A percentile compares a stretch with the other conserved stretches of the same genome.
These are phyloP conservation scores for Tolypeutes matacus DNA, from an alignment of 2,797 vertebrate genomes.

Conservation along the genomic window DNA sequence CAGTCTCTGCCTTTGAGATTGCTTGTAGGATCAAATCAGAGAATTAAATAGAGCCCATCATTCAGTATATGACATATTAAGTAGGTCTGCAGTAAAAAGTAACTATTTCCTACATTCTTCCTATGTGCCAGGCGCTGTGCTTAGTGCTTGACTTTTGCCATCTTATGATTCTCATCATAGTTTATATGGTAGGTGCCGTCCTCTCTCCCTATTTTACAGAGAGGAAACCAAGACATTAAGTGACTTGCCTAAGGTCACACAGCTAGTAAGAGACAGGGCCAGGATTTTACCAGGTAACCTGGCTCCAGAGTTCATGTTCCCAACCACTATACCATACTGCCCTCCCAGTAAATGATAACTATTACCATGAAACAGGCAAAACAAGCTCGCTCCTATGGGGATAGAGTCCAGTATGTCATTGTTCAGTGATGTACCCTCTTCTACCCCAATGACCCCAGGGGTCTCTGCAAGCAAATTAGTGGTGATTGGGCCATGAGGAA, in stretches of 20 bases:
- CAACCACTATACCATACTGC: background rate
- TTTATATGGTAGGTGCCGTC: background rate
- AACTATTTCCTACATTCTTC: background rate
- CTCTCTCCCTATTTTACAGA: background rate
- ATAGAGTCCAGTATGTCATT: background rate
- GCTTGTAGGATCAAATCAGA: constrained; percentile 7
- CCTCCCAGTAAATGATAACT: background rate
- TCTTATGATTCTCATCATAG: background rate
- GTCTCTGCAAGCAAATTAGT: background rate
- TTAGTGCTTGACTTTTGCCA: background rate
- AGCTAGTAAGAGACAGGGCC: background rate
- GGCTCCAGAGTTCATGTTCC: background rate
- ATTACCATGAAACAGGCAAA: background rate
- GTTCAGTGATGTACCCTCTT: background rate
- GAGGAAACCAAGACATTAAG: background rate
- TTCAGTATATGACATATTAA: background rate
- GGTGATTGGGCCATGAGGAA: background rate
- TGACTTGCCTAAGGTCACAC: background rate
- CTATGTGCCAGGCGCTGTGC: background rate
- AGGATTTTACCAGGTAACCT: background rate
- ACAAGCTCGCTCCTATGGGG: background rate
- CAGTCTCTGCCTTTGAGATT: constrained; percentile 30
- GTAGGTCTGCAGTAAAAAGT: background rate
- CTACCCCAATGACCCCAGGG: background rate
- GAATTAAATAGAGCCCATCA: background rate